Base-by-base conservation (phyloP, 1,140 invertebrate species). In the Diploscapter pachys region DNA sequence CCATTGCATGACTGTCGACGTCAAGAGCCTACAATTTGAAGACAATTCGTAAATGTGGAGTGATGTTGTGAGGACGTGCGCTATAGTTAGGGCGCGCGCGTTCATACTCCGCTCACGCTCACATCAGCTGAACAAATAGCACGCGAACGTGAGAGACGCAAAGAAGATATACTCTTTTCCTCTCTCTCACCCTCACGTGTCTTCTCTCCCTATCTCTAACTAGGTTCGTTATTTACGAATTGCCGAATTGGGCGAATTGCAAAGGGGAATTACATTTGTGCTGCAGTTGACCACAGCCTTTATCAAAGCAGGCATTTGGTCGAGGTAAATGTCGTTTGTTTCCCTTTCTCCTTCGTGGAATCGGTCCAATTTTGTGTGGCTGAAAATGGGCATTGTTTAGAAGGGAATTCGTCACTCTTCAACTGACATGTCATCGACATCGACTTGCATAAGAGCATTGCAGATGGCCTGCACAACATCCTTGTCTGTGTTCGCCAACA, bases 261-360 rank as follows among this genome's bases (percentile, higher is more conserved):
- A 13, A 52, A 9, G 11, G n/a, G 53, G 54, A 49, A 55, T 5
- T 61, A 3, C 52, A 49, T 5, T 56, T 50, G 49, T 50, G 13
- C 0, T 53, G 50, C 54, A 8, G 52, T 72, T 31, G 61, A 66
- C 54, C 8, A 69, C 53, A 4, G 48, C 65, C 54, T 64, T 52
- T 56, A 83, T 73, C 64, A 82, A 68, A 49, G 62, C 57, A 48
- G 70, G 74, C 5, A 67, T 51, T 9, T 66, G 11, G 4, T 70
- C 55, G 5, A 72, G 31, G 5, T 67, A 64, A 1, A 68, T 13
- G 31, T 78, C 77, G 13, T 72, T 72, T 5, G 8, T 66, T 65
- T 72, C 75, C 13, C 63, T 49, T n/a, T 76, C 70, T 5, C 64
- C 63, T 3, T 51, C 59, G 3, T 81, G 9, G 6, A 48, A n/a